These are phyloP conservation scores for Bos taurus DNA, from an alignment of 2,113 vertebrate species.

Conservation along the genomic window DNA sequence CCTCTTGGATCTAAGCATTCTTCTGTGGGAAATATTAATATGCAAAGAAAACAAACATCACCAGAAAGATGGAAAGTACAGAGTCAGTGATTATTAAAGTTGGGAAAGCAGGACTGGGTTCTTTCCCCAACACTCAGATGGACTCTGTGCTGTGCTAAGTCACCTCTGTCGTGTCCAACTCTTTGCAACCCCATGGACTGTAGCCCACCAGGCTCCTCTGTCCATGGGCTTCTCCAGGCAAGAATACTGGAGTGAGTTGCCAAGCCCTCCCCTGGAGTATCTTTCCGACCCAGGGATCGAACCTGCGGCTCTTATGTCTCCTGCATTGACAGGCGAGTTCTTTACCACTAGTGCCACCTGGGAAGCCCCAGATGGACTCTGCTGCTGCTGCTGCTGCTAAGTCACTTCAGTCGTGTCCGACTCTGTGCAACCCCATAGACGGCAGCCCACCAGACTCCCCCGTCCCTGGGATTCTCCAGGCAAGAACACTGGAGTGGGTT, in stretches of 20 bases:
- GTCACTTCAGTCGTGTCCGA: too few relatives aligned
- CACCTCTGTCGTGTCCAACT: background rate
- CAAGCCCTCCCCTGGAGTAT: background rate
- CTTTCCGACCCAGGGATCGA: background rate
- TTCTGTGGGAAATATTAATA: slow-evolving; percentile 34
- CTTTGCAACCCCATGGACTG: background rate
- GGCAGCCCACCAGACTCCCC: too few relatives aligned
- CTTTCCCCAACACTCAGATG: background rate
- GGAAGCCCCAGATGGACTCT: background rate
- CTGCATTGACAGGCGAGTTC: background rate
- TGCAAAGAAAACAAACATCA: slow-evolving; percentile 57
- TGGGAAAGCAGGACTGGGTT: background rate
- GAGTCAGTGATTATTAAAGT: slow-evolving; percentile 5
- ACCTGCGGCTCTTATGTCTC: background rate
- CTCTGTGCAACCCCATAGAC: too few relatives aligned
- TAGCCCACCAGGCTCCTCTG: background rate
- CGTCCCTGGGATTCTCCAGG: too few relatives aligned
- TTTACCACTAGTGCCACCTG: background rate
- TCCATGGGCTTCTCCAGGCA: background rate
- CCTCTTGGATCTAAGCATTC: background rate
- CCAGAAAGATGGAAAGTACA: slow-evolving; percentile 38
- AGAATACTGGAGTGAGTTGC: background rate
- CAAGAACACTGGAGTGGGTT: too few relatives aligned
- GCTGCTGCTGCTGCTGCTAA: too few relatives aligned
- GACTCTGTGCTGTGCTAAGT: background rate